These are phyloP conservation scores for Tachina grossa DNA, from an alignment of 2,888 invertebrate genomes.

Conservation along the genomic window DNA sequence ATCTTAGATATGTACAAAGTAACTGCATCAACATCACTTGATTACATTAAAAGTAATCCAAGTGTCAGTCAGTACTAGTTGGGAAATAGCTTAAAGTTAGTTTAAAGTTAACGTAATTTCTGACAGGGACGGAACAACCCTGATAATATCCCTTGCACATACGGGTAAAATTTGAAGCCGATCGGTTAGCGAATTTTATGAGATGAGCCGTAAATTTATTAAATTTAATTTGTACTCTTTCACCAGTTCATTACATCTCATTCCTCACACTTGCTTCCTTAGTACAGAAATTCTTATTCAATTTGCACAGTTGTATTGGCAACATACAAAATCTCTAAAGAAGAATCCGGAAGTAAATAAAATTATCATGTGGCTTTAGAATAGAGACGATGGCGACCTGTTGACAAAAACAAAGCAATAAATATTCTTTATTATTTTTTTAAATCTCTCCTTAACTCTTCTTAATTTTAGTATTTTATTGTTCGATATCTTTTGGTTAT, in stretches of 20 bases:
- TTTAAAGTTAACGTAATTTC: too few relatives aligned
- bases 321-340: background rate
- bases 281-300: slow-evolving; percentile 51
- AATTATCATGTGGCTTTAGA: slow-evolving; percentile 53
- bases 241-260: background rate
- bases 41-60: too few relatives aligned
- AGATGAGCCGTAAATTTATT: background rate
- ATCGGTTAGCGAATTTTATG: too few relatives aligned
- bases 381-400: slow-evolving; percentile 48
- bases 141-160: too few relatives aligned
- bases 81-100: too few relatives aligned
- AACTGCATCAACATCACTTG: too few relatives aligned
- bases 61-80: too few relatives aligned
- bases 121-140: too few relatives aligned
- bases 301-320: slow-evolving; percentile 52
- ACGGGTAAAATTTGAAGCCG: too few relatives aligned
- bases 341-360: slow-evolving; percentile 57
- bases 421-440: background rate
- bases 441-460: slow-evolving; percentile 40
- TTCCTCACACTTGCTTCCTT: background rate
- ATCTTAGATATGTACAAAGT: too few relatives aligned
- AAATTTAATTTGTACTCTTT: background rate
- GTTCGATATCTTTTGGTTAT: slow-evolving; percentile 3
- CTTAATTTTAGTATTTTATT: slow-evolving; percentile 1
- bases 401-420: slow-evolving; percentile 26